Base-by-base conservation (phyloP, 2,113 vertebrate species). In the Phainopepla nitens region DNA sequence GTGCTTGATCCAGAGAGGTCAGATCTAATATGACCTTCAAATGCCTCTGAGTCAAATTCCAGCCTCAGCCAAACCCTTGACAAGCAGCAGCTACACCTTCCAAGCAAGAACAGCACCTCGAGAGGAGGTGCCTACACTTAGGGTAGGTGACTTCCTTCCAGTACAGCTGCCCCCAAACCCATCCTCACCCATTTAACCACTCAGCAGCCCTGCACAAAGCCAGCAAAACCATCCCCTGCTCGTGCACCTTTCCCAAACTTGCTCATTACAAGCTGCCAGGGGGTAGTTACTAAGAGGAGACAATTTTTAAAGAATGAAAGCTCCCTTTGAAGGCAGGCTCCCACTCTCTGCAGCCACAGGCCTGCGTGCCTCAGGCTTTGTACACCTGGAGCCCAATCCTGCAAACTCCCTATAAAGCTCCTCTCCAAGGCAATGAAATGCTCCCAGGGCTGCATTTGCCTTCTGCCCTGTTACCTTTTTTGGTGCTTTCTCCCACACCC, bases 271-370 rank as follows among this genome's bases (percentile, higher is more conserved):
- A 47, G 96, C 66, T 95, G 92, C 78, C 89, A 84, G 58, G 49
- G 90, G 72, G 68, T 47, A 83, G 86, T 64, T 96, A 64, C 54
- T 50, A 51, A 71, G 51, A 82, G 86, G 65, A 97, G 41, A 61
- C 49, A 72, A 84, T 89, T 94, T 91, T 86, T 69, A 20, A 97
- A 85, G 76, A 82, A 89, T 79, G 64, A 92, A 88, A 94, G 78
- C 17, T 79, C 50, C 3, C 87, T 96, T 96, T 98, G 97, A 97
- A 97, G 83, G 49, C 51, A 89, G 72, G 62, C 80, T 93, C 82
- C 53, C 57, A 72, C 77, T 65, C 90, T 28, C 2, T 39, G 80
- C 79, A 93, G 39, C 60, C 82, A 31, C 54, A 79, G 76, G 75
- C 39, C 64, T 75, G 54, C 2, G 25, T 53, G 80, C 96, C 92